Conservation (phyloP, 2,113 vertebrate genomes). For the Ahaetulla prasina region DNA sequence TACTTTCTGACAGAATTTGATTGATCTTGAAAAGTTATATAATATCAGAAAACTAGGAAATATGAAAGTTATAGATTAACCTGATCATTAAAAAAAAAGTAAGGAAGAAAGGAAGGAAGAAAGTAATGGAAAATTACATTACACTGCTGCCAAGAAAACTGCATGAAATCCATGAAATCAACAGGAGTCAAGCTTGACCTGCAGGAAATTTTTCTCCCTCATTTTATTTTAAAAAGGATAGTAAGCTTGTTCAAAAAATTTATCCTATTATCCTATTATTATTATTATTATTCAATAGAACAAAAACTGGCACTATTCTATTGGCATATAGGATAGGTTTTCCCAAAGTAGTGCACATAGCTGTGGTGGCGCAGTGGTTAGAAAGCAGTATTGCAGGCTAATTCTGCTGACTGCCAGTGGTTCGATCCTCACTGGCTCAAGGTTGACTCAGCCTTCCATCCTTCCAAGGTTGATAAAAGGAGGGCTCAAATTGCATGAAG, state of each 20-base stretch:
- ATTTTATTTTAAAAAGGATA: not conserved
- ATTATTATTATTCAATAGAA: not conserved
- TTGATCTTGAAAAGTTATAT: not conserved
- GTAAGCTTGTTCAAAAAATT: not conserved
- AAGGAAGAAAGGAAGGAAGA: not conserved
- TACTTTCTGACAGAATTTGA: not conserved
- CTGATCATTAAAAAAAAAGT: not conserved
- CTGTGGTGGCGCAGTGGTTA: too few species aligned
- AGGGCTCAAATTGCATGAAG: conserved; percentile 34
- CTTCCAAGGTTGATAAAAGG: too few species aligned
- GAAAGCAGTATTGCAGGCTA: too few species aligned
- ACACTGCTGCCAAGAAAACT: not conserved
- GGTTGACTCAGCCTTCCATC: too few species aligned
- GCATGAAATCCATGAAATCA: not conserved
- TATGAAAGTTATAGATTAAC: not conserved
- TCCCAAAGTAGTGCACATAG: not conserved
- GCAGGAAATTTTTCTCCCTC: not conserved
- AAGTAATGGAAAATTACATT: not conserved
- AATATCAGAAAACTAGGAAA: not conserved
- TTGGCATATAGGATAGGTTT: not conserved
- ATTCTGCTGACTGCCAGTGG: too few species aligned
- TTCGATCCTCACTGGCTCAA: too few species aligned
- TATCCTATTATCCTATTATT: too few species aligned
- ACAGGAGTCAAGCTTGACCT: not conserved
- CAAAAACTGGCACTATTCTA: not conserved